phyloP scores from a whole-genome alignment of 2,113 vertebrate species.

The Chauna torquata region DNA sequence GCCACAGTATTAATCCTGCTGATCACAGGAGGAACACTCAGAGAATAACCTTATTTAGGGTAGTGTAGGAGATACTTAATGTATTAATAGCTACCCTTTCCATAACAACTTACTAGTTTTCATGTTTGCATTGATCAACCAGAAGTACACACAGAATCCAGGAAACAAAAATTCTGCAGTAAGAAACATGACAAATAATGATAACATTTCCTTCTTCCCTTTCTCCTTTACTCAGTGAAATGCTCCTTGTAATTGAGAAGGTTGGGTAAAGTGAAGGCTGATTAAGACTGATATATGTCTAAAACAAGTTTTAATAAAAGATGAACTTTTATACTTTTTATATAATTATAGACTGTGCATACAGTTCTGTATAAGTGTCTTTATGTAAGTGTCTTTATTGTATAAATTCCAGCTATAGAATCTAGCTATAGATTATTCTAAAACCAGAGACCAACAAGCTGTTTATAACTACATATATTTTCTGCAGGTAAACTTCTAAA shows the following conservation, averaged over 20 bases:
- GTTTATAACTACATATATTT: background rate
- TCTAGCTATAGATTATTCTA: background rate
- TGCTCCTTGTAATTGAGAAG: background rate
- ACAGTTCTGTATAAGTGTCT: no score
- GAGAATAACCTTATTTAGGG: background rate
- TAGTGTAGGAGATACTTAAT: background rate
- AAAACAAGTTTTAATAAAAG: background rate
- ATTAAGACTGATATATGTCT: background rate
- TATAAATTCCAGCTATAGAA: background rate
- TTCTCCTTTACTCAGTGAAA: background rate
- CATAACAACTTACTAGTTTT: background rate
- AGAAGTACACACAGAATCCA: background rate
- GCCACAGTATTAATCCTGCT: background rate
- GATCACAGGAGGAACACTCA: background rate
- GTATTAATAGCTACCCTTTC: background rate
- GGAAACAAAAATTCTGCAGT: background rate
- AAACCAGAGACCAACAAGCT: background rate
- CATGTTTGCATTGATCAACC: background rate
- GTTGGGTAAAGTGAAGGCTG: background rate
- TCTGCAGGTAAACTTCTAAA: background rate
- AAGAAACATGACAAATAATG: background rate
- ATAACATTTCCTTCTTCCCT: background rate
- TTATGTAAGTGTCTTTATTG: no score
- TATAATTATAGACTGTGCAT: background rate
- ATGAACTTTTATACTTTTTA: no score